Conservation (phyloP, 2,113 vertebrate genomes). For the Cryptoleucopteryx plumbea region DNA sequence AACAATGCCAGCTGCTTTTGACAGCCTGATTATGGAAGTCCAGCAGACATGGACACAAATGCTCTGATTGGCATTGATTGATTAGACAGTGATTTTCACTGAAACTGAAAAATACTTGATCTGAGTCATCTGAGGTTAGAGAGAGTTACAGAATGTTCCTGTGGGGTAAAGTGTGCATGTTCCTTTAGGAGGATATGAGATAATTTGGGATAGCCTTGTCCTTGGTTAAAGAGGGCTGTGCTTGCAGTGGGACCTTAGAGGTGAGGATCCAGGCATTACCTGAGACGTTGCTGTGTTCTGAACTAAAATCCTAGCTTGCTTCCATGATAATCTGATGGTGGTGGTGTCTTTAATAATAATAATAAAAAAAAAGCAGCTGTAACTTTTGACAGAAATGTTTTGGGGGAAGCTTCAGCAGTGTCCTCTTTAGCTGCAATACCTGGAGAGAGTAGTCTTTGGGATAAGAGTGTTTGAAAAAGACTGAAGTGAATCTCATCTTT, state of each 20-base stretch:
- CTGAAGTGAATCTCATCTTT: background rate
- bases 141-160: background rate
- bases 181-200: background rate
- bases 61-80: background rate
- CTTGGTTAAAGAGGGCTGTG: background rate
- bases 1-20: background rate
- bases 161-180: background rate
- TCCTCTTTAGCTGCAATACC: background rate
- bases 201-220: background rate
- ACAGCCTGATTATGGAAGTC: background rate
- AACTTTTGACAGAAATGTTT: background rate
- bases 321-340: background rate
- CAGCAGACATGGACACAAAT: background rate
- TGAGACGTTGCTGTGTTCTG: background rate
- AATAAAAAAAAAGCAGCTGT: background rate
- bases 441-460: background rate
- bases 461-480: background rate
- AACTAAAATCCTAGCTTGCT: background rate
- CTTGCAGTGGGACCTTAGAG: background rate
- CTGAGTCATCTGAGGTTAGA: background rate
- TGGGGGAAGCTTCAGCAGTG: background rate
- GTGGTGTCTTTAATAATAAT: background rate
- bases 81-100: background rate
- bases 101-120: rapidly evolving
- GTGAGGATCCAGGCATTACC: background rate